phyloP scores from a whole-genome alignment of 2,888 invertebrate species.

The Biston betularia region DNA sequence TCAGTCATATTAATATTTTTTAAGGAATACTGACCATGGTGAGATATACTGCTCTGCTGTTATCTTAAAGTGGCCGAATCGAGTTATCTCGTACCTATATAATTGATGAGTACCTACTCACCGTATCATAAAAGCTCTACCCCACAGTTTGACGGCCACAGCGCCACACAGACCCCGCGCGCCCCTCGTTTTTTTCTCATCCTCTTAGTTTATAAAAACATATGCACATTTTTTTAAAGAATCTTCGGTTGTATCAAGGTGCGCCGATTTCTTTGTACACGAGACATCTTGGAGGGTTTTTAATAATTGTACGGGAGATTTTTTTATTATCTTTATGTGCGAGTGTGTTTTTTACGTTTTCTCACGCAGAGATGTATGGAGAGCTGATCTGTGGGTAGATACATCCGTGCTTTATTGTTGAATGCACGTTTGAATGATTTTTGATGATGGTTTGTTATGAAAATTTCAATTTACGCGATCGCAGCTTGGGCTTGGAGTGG shows the following conservation, averaged over 20 bases:
- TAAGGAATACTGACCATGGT: too few relatives aligned
- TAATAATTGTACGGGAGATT: conserved; percentile 77
- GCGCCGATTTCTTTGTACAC: conserved; percentile 71
- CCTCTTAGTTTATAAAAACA: conserved; percentile 81
- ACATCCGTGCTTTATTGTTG: conserved; percentile 75
- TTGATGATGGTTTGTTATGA: conserved; percentile 59
- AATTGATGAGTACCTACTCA: too few relatives aligned
- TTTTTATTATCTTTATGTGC: conserved; percentile 68
- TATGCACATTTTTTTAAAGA: conserved; percentile 85
- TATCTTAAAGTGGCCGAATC: too few relatives aligned
- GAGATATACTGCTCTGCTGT: too few relatives aligned
- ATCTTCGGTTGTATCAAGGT: conserved; percentile 78
- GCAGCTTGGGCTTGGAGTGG: conserved; percentile 37
- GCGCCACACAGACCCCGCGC: conserved; percentile 43
- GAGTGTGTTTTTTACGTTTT: conserved; percentile 82
- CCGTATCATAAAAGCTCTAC: neutral
- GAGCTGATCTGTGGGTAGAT: conserved; percentile 84
- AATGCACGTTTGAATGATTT: conserved; percentile 69
- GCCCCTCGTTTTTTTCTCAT: conserved; percentile 69
- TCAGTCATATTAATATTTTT: too few relatives aligned
- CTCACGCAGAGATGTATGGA: conserved; percentile 82
- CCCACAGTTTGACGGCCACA: conserved; percentile 59
- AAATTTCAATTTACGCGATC: conserved; percentile 33
- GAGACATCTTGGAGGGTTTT: conserved; percentile 79
- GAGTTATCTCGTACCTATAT: too few relatives aligned